Percentiles rank a stretch among this genome's conserved stretches.
phyloP scores from a whole-genome alignment of 2,797 vertebrate species.

The Hydrocynus forskahlii region DNA sequence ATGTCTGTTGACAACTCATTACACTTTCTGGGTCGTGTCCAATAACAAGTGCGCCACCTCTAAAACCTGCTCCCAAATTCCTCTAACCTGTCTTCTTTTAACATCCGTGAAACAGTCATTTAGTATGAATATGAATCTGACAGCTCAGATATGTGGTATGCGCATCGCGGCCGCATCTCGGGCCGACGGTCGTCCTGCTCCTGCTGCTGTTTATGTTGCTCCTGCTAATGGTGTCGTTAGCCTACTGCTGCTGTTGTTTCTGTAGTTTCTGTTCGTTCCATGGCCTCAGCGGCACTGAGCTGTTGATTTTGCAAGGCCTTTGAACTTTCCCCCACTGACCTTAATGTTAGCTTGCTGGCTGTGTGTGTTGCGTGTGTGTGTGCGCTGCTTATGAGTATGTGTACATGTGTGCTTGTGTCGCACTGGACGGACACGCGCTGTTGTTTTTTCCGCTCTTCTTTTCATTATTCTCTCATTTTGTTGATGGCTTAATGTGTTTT shows the following conservation, averaged over 20 bases:
- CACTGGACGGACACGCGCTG: conserved; percentile 13
- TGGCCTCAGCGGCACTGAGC: conserved; percentile 8
- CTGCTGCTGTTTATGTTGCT: not conserved
- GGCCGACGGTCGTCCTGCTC: not conserved
- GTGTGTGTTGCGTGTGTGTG: not conserved
- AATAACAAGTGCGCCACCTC: no score
- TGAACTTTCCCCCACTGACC: conserved; percentile 34
- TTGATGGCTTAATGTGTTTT: conserved; percentile 43
- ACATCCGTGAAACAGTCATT: no score
- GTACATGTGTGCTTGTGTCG: not conserved
- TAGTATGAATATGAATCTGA: no score
- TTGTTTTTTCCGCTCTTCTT: conserved; percentile 32
- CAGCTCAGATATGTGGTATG: no score
- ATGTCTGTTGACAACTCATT: no score
- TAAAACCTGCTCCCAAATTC: no score
- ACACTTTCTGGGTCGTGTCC: no score
- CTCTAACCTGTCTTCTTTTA: no score
- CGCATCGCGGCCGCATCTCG: no score
- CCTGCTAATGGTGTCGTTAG: not conserved
- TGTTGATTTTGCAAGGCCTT: not conserved
- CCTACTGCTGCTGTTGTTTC: not conserved
- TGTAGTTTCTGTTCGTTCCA: not conserved
- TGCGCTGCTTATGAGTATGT: not conserved
- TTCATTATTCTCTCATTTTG: conserved; percentile 32
- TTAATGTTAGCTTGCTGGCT: not conserved